Evolutionary conservation across 2,797 vertebrate species (phyloP).

Genomic region (Moxostoma hubbsi): DNA sequence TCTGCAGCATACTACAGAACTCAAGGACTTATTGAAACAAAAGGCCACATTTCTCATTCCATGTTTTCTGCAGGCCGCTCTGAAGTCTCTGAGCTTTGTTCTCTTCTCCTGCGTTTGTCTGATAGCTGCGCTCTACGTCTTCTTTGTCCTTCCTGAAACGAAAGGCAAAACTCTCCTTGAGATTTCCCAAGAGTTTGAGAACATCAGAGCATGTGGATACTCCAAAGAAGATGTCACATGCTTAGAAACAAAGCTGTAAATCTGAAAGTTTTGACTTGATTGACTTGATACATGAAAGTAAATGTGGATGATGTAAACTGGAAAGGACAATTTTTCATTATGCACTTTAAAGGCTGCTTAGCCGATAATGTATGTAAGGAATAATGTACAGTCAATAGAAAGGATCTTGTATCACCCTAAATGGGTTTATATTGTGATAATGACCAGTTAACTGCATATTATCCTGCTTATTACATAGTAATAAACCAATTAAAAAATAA

Average conservation of each 20-base stretch:
- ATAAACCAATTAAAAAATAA: no score
- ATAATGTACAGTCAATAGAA: no score
- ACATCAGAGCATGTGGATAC: constrained; percentile 67
- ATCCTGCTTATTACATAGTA: no score
- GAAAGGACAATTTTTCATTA: background rate
- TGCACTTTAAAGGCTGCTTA: no score
- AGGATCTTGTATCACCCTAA: no score
- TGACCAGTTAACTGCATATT: no score
- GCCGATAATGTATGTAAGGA: no score
- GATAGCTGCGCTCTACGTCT: constrained; percentile 65
- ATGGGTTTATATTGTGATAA: no score
- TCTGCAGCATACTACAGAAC: background rate
- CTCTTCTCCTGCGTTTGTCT: constrained; percentile 68
- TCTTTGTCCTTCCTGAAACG: constrained; percentile 77
- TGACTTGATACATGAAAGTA: background rate
- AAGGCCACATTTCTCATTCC: background rate
- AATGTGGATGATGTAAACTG: background rate
- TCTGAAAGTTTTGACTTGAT: no score
- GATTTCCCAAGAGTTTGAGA: constrained; percentile 72
- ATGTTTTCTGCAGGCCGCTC: constrained; percentile 60
- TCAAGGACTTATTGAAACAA: background rate
- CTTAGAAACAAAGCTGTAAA: constrained; percentile 71
- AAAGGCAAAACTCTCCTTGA: constrained; percentile 77
- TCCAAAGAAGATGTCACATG: constrained; percentile 29
- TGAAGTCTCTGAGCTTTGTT: constrained; percentile 70